Evolutionary conservation across 1,140 invertebrate genomes (phyloP), one percentile per base, ranked within the genome.

Genomic region (Adoxophyes honmai): DNA sequence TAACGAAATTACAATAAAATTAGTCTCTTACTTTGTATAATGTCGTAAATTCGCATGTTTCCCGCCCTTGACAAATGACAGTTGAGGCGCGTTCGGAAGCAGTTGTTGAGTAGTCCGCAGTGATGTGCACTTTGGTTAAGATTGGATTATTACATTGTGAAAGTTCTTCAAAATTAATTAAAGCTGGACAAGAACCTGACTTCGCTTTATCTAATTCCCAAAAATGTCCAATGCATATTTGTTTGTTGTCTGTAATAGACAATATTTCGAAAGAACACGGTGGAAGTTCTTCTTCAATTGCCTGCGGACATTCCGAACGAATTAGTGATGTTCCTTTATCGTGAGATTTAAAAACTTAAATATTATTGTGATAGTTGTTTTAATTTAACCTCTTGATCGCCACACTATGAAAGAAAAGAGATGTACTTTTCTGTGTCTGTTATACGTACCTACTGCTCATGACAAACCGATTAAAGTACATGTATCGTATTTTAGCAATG

Each of bases 181-280:
- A 34, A 2, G 55, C 35, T 16, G 68, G 59, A 38, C 75, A 81
- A 0, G 13, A 7, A 8, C 39, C 39, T 6, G 4, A 28, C 0
- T 53, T 52, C 10, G 52, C 42, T 28, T 72, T 60, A n/a, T 59
- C 57, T 21, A 61, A 63, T 55, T 74, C 53, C 16, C 33, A 67
- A 16, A 64, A 71, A 53, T 75, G 52, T 14, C 56, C 34, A 5
- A 62, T 57, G 39, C 73, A 78, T 13, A 79, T 21, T 10, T 60
- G 33, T 4, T 55, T 55, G 0, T 61, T 37, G 5, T 68, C 62
- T 35, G 53, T 57, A 3, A 70, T 14, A 1, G 69, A 74, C 36
- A 69, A 66, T 48, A 79, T 65, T 69, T 81, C 76, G 36, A 62
- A 76, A 3, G 70, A 68, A 52, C 76, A 81, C 4, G 48, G 60